These are phyloP conservation scores for Polydrusus pterygomalis DNA, from an alignment of 2,888 invertebrate species.

Conservation along the genomic window DNA sequence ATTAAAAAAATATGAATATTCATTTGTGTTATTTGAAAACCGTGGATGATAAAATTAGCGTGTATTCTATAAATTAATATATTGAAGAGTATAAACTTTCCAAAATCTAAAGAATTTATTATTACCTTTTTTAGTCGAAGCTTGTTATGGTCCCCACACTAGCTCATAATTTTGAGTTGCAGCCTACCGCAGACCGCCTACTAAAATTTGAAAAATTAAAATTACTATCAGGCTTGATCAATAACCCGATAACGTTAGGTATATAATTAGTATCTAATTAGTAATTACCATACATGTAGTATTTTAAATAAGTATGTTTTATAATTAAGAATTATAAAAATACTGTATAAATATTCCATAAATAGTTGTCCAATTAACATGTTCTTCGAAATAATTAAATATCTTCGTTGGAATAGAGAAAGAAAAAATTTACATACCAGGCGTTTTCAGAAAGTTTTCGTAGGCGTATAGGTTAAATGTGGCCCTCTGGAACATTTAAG, in stretches of 20 bases:
- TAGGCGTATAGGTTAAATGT: background rate
- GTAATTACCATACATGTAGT: slow-evolving; percentile 5
- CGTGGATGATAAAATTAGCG: too few species aligned
- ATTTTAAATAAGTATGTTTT: slow-evolving; percentile 9
- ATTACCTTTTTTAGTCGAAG: background rate
- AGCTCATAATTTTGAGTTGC: background rate
- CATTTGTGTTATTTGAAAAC: too few species aligned
- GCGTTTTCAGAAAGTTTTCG: background rate
- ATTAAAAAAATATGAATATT: too few species aligned
- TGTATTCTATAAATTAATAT: background rate
- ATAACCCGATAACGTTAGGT: background rate
- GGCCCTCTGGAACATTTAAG: too few species aligned
- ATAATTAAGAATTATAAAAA: slow-evolving; percentile 4
- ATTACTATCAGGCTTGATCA: background rate
- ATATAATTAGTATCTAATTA: slow-evolving; percentile 25
- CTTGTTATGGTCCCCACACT: slow-evolving; percentile 3
- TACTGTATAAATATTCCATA: slow-evolving; percentile 7
- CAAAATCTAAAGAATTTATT: background rate
- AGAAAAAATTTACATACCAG: background rate
- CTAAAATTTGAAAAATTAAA: background rate
- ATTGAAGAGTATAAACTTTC: background rate
- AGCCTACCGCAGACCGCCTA: background rate
- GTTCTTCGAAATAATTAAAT: background rate
- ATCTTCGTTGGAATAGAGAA: background rate
- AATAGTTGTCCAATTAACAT: background rate